Evolutionary conservation across 2,888 invertebrate species (phyloP), one percentile per base, ranked within the genome.

Genomic region (Caenorhabditis auriculariae): DNA sequence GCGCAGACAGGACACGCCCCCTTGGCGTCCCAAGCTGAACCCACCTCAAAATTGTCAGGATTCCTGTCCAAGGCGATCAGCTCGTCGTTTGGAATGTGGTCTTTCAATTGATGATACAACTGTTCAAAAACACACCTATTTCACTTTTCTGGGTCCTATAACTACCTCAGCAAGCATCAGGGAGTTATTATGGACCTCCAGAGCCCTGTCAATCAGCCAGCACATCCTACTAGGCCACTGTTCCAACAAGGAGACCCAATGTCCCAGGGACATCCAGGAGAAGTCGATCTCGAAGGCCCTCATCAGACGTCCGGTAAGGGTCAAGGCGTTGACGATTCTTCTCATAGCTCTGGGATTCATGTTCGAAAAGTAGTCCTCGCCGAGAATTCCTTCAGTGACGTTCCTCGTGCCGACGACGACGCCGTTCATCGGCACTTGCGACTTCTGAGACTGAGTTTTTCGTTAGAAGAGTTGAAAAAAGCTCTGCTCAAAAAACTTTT

Each of bases 271-370:
- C 84, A 94, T 92, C 96, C 96, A 98, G 84, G 92, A 93, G 85
- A 98, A 98, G 83, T 98, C 96, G 74, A 98, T 91, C 85, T 94
- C 93, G 87, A 96, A 95, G 81, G 96, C 93, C 87, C 96, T 91
- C 73, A 98, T 86, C 69, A 98, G 87, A 53, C 96, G 90, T 66
- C 71, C 74, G 7, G 75, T 80, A 15, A 80, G 55, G 0, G 77
- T 80, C 12, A 81, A 66, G 6, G 77, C 74, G 48, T 78, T 81
- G 27, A 80, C 72, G 32, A 81, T 81, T 37, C 78, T 51, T 38
- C 72, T 85, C 93, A 98, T 93, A 77, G 93, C 93, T 44, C 94
- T 86, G 0, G 96, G 98, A 85, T 95, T 98, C 66, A 98, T 93
- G 83, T 96, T 96, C 77, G 93, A 94, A 84, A 98, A 96, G 85